Percentiles rank a stretch among this genome's conserved stretches.
Evolutionary conservation across 1,140 invertebrate species (phyloP).

Genomic region (Drosophila seguyi): DNA sequence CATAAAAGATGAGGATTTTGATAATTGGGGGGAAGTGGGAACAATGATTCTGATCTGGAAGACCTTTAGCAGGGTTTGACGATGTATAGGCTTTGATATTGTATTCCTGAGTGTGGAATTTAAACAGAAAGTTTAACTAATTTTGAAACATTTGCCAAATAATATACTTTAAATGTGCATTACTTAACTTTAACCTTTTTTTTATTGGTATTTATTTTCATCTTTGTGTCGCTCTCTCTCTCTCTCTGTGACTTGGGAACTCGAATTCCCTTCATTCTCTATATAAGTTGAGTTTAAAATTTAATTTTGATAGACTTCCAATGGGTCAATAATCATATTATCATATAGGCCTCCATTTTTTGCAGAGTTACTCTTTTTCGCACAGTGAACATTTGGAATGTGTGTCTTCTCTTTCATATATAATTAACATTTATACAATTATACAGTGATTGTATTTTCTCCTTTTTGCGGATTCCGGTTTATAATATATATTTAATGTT

Average conservation of each 20-base stretch:
- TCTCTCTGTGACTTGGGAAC: constrained; percentile 39
- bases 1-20: background rate
- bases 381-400: constrained; percentile 78
- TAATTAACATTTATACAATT: constrained; percentile 78
- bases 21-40: background rate
- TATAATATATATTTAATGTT: constrained; percentile 42
- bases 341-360: constrained; percentile 36
- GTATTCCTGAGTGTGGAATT: background rate
- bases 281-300: constrained; percentile 69
- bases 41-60: no score
- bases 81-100: background rate
- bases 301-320: constrained; percentile 68
- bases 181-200: constrained; percentile 32
- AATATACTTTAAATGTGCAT: background rate
- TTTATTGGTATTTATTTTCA: constrained; percentile 39
- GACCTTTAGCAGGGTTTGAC: no score
- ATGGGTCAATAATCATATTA: constrained; percentile 54
- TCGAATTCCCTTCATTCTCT: constrained; percentile 30
- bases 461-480: background rate
- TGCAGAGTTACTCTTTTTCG: constrained; percentile 44
- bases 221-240: constrained; percentile 42
- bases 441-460: constrained; percentile 68
- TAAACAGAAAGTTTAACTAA: background rate
- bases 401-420: constrained; percentile 49
- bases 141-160: constrained; percentile 1